Percentiles rank a stretch among this genome's conserved stretches.
Conservation (phyloP, 2,113 vertebrate species). For the Eudyptes chrysolophus region DNA sequence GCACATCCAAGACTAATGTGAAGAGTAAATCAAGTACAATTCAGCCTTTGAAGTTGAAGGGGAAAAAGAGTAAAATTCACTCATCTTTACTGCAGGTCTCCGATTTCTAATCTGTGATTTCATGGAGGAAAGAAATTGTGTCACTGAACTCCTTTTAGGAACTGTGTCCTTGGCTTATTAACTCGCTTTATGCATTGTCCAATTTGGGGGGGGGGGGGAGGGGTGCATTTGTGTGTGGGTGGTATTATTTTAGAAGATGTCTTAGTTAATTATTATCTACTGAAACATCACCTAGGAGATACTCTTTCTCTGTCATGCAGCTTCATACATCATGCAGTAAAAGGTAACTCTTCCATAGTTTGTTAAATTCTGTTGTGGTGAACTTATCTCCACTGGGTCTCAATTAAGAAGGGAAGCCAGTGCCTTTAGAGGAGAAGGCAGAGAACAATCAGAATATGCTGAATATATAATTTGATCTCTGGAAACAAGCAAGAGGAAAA, state of each 20-base stretch:
- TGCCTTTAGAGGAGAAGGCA: constrained; percentile 27
- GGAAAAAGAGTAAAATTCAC: neutral
- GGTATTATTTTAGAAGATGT: constrained; percentile 55
- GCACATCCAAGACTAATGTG: neutral
- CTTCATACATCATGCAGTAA: constrained; percentile 19
- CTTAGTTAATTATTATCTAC: constrained; percentile 29
- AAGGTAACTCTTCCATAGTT: constrained; percentile 3
- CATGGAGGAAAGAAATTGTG: neutral
- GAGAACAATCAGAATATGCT: constrained; percentile 50
- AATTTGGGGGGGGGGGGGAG: neutral
- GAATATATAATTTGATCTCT: constrained; percentile 50
- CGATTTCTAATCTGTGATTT: neutral
- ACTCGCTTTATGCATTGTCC: neutral
- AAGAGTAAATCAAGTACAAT: neutral
- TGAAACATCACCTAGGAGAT: constrained; percentile 35
- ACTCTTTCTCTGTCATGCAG: constrained; percentile 6
- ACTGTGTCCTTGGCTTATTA: neutral
- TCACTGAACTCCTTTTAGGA: neutral
- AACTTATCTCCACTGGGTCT: constrained; percentile 26
- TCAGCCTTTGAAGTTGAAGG: neutral
- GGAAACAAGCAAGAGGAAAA: neutral
- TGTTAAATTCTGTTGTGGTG: constrained; percentile 25
- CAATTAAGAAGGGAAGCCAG: constrained; percentile 49
- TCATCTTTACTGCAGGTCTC: neutral
- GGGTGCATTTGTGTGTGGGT: neutral